A percentile compares a stretch with the other conserved stretches of the same genome.
Conservation (phyloP, 1,140 invertebrate species). For the Nephila pilipes region DNA sequence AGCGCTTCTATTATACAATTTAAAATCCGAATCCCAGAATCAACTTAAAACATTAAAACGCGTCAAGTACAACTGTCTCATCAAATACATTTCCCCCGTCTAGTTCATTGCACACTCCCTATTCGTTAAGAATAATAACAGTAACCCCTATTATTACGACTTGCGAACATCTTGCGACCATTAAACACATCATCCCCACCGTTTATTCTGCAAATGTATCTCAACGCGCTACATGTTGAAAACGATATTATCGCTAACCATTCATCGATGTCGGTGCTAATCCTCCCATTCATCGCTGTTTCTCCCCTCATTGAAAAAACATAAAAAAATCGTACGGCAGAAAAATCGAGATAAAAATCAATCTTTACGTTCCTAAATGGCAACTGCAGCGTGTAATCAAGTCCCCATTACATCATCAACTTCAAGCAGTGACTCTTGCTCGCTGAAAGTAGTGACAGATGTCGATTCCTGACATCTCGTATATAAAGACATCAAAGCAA, state of each 20-base stretch:
- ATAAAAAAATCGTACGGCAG: not conserved
- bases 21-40: not conserved
- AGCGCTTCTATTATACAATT: not conserved
- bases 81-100: not conserved
- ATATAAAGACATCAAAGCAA: slow-evolving; percentile 67
- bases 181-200: slow-evolving; percentile 53
- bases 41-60: not conserved
- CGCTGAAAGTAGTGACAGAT: slow-evolving; percentile 60
- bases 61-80: not conserved
- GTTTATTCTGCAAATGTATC: slow-evolving; percentile 37
- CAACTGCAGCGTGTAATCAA: slow-evolving; percentile 49
- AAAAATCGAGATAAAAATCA: slow-evolving; percentile 66
- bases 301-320: slow-evolving; percentile 13
- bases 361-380: slow-evolving; percentile 52
- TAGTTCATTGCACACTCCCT: not conserved
- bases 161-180: slow-evolving; percentile 32
- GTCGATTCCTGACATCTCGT: slow-evolving; percentile 43
- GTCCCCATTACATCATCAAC: slow-evolving; percentile 41
- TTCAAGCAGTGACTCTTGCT: slow-evolving; percentile 8
- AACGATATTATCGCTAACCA: slow-evolving; percentile 41
- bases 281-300: slow-evolving; percentile 14
- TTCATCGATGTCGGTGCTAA: slow-evolving; percentile 51
- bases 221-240: slow-evolving; percentile 45
- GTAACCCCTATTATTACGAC: slow-evolving; percentile 3
- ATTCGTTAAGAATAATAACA: slow-evolving; percentile 7